Base-by-base conservation (phyloP, 1,140 invertebrate genomes). In the Neodiprion pinetum region DNA sequence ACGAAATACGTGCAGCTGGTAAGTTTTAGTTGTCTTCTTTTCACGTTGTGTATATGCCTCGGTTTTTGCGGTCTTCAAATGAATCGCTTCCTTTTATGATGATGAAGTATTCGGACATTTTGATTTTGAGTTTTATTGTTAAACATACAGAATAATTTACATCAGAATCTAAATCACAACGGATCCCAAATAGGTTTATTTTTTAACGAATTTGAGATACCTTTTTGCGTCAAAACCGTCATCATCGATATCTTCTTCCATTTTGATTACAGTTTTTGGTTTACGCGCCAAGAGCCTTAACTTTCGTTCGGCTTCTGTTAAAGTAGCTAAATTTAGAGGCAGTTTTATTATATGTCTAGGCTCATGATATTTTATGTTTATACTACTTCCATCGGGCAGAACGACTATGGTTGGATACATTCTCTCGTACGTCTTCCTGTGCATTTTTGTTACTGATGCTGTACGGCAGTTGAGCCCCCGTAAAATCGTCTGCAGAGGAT, bases 311-410 rank as follows among this genome's bases (percentile, higher is more conserved):
- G 92, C 91, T 81, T 94, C 93, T 67, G 91, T 90, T 17, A 97
- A 84, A 66, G 87, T 88, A 49, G 87, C 90, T 14, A 97, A 80
- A 89, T 97, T 93, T 49, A 96, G 70, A 1, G 96, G 96, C 68
- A 98, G 86, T 92, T 91, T 94, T 40, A 98, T 95, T 75, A 98
- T 95, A 88, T 92, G 92, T 74, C 95, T 88, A 9, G 96, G 96
- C 86, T 96, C 95, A 76, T 93, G 90, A 84, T 98, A 96, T 78
- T 93, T 89, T 47, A 96, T 93, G 53, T 90, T 94, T 75, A 95
- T 92, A 68, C 93, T 95, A 69, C 96, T 95, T 70, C 97, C 97
- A 91, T 98, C 94, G 2, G 95, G 89, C 48, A 93, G 87, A 28
- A 97, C 93, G 0, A 98, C 80, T 67, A 91, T 83, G 0, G 94